Evolutionary conservation across 2,888 invertebrate genomes (phyloP).

Genomic region (Altica lythri): DNA sequence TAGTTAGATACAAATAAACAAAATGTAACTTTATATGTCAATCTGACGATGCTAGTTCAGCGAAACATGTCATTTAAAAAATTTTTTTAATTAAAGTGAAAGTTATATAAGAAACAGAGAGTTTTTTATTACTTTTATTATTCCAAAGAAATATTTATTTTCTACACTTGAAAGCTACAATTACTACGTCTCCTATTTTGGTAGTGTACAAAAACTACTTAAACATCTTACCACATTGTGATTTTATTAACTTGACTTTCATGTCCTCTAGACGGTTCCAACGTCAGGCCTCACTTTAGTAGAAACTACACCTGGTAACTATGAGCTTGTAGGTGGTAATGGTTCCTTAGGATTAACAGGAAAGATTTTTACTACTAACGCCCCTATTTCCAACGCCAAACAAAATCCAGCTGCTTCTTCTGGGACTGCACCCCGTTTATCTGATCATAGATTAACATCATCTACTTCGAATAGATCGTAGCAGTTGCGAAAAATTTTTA

Average conservation of each 20-base stretch:
- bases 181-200: background rate
- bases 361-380: conserved; percentile 40
- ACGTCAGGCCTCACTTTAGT: conserved; percentile 47
- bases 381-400: conserved; percentile 6
- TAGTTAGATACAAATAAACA: too few relatives aligned
- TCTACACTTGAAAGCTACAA: too few relatives aligned
- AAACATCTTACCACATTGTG: background rate
- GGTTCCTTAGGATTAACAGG: conserved; percentile 43
- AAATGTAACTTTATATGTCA: too few relatives aligned
- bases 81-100: too few relatives aligned
- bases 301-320: conserved; percentile 50
- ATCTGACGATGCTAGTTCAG: too few relatives aligned
- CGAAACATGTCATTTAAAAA: too few relatives aligned
- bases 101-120: too few relatives aligned
- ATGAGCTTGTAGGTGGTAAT: conserved; percentile 47
- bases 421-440: background rate
- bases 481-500: too few relatives aligned
- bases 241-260: conserved; percentile 24
- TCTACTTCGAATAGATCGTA: too few relatives aligned
- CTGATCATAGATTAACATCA: background rate
- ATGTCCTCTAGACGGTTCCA: conserved; percentile 34
- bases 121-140: too few relatives aligned
- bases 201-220: background rate
- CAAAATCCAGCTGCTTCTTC: background rate
- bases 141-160: too few relatives aligned